Evolutionary conservation across 2,797 vertebrate genomes (phyloP).

Genomic region (Tangara arthus): DNA sequence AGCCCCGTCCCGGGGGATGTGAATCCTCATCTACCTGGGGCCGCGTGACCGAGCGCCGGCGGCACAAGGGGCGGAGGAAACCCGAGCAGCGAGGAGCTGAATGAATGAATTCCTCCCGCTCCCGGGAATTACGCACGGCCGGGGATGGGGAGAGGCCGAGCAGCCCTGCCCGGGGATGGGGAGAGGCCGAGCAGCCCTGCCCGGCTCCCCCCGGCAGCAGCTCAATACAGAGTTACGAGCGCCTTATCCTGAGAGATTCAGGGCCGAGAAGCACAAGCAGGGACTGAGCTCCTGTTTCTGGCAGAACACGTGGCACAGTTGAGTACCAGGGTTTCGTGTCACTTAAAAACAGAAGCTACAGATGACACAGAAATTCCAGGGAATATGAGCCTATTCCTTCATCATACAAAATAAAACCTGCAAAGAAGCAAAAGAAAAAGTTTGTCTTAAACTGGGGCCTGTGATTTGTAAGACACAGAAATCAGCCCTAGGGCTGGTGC

Average conservation of each 20-base stretch:
- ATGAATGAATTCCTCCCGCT: slow-evolving; percentile 49
- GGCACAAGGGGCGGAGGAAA: slow-evolving; percentile 11
- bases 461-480: not conserved
- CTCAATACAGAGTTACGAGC: not conserved
- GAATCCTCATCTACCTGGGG: slow-evolving; percentile 23
- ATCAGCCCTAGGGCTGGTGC: accelerated
- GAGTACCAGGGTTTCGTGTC: accelerated
- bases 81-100: not conserved
- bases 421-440: not conserved
- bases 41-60: not conserved
- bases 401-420: not conserved
- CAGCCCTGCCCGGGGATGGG: not conserved
- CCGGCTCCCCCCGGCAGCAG: not conserved
- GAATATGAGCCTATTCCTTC: not conserved
- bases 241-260: not conserved
- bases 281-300: not conserved
- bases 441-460: not conserved
- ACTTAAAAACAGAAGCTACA: not conserved
- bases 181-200: not conserved
- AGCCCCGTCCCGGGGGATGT: not conserved
- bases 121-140: not conserved
- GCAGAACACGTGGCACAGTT: not conserved
- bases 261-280: accelerated
- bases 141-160: not conserved
- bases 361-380: not conserved